phyloP scores from a whole-genome alignment of 2,888 invertebrate genomes.

The Bugula neritina region DNA sequence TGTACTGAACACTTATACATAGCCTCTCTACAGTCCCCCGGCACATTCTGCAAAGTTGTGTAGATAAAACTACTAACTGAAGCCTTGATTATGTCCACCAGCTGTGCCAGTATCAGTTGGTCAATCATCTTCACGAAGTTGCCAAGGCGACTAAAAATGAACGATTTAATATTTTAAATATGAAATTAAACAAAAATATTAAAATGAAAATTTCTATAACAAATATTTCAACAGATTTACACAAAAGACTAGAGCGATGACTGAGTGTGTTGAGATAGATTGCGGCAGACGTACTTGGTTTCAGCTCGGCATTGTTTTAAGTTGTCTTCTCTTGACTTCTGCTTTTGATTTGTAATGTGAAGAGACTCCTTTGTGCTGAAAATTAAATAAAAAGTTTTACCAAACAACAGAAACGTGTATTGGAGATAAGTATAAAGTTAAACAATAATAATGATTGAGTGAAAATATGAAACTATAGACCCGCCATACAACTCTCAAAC shows the following conservation, averaged over 20 bases:
- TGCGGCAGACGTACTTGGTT: constrained; percentile 38
- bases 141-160: constrained; percentile 40
- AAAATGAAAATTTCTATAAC: neutral
- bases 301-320: constrained; percentile 43
- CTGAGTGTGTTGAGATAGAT: no score
- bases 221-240: neutral
- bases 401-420: neutral
- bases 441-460: no score
- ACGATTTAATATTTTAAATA: neutral
- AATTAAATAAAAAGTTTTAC: no score
- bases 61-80: constrained; percentile 43
- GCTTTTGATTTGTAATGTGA: constrained; percentile 45
- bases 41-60: constrained; percentile 35
- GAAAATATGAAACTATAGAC: no score
- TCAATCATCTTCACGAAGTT: constrained; percentile 49
- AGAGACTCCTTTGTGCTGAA: constrained; percentile 49
- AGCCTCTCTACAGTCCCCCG: constrained; percentile 38
- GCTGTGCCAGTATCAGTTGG: constrained; percentile 48
- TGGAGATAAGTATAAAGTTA: neutral
- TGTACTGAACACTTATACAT: constrained; percentile 44
- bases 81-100: constrained; percentile 43
- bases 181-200: neutral
- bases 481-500: no score
- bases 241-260: no score
- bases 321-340: constrained; percentile 44